Base-by-base conservation (phyloP, 2,888 invertebrate species). In the Phasia obesa region DNA sequence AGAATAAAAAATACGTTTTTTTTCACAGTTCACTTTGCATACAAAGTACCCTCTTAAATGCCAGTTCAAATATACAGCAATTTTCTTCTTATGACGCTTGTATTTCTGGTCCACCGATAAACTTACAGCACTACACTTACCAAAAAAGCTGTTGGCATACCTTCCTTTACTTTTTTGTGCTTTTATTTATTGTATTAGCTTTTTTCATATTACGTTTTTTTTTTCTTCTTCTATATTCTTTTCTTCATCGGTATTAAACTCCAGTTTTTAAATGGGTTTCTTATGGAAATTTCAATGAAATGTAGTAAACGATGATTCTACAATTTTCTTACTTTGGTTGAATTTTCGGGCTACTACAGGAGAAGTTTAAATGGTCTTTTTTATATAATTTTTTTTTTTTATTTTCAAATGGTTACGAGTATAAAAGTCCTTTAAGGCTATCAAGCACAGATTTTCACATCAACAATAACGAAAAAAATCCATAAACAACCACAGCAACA, bases 11-110 rank as follows among this genome's bases (percentile, higher is more conserved):
- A 75, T 69, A 55, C 55, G 80, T 73, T 80, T 69, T 88, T 87
- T 88, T 87, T 87, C 47, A 64, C 64, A 69, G 49, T 59, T 87
- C 88, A 89, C 87, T 89, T 89, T 89, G 89, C 89, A 89, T 89
- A 89, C 87, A 89, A 89, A 89, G 88, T 88, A 86, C 86, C 87
- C 86, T 87, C 86, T 88, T 88, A 88, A 89, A 87, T 87, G 70
- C 42, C 59, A 42, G 55, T 53, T 51, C 51, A 25, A 60, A 79
- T 31, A 42, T 67, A 59, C 70, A 59, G 53, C 51, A 73, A 47
- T 71, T 69, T 64, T 42, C 25, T 19, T 64, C 47, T 76, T 69
- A 70, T 77, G 69, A 53, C 21, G 53, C 31, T 55, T 42, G 44
- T 17, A 15, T 59, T 38, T 27, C 49, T 51, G 21, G 60, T 31